Evolutionary conservation across 2,888 invertebrate genomes (phyloP).

Genomic region (Ochropacha duplaris): DNA sequence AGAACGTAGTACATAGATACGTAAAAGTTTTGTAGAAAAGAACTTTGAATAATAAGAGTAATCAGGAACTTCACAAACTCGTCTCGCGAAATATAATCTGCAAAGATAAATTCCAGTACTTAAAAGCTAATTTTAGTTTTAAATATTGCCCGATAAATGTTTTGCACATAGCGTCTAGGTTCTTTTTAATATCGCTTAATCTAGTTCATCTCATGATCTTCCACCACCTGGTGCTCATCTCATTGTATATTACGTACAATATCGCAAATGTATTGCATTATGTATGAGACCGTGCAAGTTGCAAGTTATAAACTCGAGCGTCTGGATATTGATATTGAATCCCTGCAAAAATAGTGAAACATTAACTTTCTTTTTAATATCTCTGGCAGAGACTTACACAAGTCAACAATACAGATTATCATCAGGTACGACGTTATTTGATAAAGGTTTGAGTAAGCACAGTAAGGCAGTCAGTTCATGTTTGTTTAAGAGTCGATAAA

Average conservation of each 20-base stretch:
- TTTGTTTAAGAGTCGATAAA: constrained; percentile 3
- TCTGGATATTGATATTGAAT: neutral
- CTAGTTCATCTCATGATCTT: neutral
- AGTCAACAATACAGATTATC: neutral
- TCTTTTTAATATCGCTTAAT: neutral
- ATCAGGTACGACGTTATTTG: neutral
- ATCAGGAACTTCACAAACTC: neutral
- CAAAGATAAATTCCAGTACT: too few species aligned
- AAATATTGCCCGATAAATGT: too few species aligned
- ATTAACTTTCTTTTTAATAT: too few species aligned
- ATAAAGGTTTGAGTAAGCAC: neutral
- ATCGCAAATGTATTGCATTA: neutral
- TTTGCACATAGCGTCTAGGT: neutral
- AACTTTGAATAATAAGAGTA: neutral
- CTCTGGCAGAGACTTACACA: neutral
- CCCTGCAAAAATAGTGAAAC: too few species aligned
- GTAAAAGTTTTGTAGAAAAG: neutral
- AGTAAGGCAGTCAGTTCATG: constrained; percentile 1
- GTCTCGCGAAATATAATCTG: too few species aligned
- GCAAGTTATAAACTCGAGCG: neutral
- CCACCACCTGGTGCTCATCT: neutral
- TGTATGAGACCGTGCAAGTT: neutral
- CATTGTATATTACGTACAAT: neutral
- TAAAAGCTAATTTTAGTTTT: too few species aligned
- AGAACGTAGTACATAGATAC: neutral